Conservation (phyloP, 2,113 vertebrate species). For the Pontoporia blainvillei region DNA sequence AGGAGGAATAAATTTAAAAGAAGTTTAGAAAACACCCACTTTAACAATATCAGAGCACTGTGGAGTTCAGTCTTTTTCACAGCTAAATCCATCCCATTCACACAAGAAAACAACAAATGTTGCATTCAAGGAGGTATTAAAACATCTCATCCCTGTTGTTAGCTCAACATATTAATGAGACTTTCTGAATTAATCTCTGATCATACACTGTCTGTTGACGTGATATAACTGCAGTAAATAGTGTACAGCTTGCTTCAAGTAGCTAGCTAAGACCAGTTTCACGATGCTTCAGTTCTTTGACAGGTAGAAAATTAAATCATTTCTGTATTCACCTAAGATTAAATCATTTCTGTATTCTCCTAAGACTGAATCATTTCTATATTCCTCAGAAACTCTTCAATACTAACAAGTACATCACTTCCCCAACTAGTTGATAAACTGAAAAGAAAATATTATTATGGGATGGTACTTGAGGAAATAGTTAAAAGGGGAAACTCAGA, state of each 20-base stretch:
- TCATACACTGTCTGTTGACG: neutral
- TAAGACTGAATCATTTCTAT: slow-evolving; percentile 35
- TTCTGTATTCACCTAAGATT: neutral
- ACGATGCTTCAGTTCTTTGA: neutral
- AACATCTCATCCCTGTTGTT: neutral
- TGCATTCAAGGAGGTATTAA: neutral
- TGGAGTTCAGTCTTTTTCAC: neutral
- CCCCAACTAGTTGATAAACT: slow-evolving; percentile 32
- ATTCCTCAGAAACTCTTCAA: slow-evolving; percentile 33
- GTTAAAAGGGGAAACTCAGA: slow-evolving; percentile 31
- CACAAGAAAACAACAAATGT: neutral
- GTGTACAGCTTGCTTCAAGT: neutral
- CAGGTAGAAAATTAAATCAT: slow-evolving; percentile 40
- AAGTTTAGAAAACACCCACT: neutral
- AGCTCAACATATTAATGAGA: neutral
- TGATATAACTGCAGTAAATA: neutral
- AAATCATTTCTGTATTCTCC: neutral
- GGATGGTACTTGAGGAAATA: slow-evolving; percentile 38
- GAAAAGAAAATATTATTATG: slow-evolving; percentile 49
- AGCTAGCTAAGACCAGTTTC: neutral
- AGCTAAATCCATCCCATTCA: neutral
- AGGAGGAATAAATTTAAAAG: neutral
- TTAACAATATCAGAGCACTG: neutral
- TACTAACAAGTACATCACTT: slow-evolving; percentile 11
- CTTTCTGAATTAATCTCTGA: slow-evolving; percentile 32